Evolutionary conservation across 1,140 invertebrate genomes (phyloP), one percentile per base, ranked within the genome.

Genomic region (Sesamia nonagrioides): DNA sequence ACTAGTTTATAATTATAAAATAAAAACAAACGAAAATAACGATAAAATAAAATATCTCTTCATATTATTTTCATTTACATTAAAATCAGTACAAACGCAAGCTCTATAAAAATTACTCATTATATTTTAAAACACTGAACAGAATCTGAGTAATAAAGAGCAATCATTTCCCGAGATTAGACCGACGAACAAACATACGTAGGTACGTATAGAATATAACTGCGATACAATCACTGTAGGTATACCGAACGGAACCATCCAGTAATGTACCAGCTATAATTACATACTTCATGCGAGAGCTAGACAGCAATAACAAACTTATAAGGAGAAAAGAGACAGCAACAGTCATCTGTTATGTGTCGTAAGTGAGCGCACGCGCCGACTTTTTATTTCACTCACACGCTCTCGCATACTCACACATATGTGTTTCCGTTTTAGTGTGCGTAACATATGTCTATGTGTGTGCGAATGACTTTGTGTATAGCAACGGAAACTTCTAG

Each of bases 401-500:
- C 83, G 86, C 73, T 18, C 17, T 13, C 18, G 71, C 27, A 56
- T 52, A 63, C 42, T 9, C 58, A 77, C 69, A 56, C 61, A 78
- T 60, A 17, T 58, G 52, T 56, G 35, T 37, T 2, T 72, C n/a
- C 8, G 37, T 61, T 56, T 61, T 13, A 61, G 52, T 27, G 63
- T 68, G 50, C n/a, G 18, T 27, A 27, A 27, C 37, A 40, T 40
- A 40, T 40, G 17, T 63, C 40, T 66, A 69, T 60, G 48, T n/a
- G 58, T 72, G 56, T 45, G 50, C 40, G 37, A 81, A 63, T 85
- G 79, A 56, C 77, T 69, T 52, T 75, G 11, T 66, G 58, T 82
- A 69, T 82, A 77, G 77, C 82, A 86, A 88, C 86, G 88, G 90
- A 92, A 91, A 87, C 85, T 91, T 91, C 90, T 91, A 89, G 86